These are phyloP conservation scores for Danio choprae DNA, from an alignment of 2,797 vertebrate species.

Conservation along the genomic window DNA sequence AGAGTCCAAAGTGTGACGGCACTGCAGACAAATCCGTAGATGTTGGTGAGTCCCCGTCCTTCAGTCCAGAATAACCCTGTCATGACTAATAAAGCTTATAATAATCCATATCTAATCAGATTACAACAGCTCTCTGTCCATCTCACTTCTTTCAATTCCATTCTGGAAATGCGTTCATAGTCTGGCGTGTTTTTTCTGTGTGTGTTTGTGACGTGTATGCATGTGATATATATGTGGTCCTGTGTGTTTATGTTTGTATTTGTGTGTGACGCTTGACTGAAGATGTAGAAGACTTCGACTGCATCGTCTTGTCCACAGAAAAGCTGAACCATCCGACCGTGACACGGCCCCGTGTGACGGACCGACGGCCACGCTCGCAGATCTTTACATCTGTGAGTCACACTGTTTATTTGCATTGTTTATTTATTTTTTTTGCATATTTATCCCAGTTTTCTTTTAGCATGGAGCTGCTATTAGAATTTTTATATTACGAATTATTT, in stretches of 20 bases:
- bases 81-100: slow-evolving; percentile 20
- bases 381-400: slow-evolving; percentile 90
- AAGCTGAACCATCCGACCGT: slow-evolving; percentile 96
- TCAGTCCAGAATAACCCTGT: slow-evolving; percentile 11
- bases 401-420: not conserved
- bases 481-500: no score
- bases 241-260: slow-evolving; percentile 66
- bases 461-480: no score
- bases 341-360: slow-evolving; percentile 90
- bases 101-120: slow-evolving; percentile 34
- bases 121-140: slow-evolving; percentile 20
- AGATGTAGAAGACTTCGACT: slow-evolving; percentile 92
- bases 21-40: slow-evolving; percentile 90
- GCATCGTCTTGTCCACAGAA: slow-evolving; percentile 87
- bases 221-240: slow-evolving; percentile 45
- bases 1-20: slow-evolving; percentile 90
- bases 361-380: slow-evolving; percentile 94
- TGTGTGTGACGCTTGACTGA: slow-evolving; percentile 62
- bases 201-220: slow-evolving; percentile 25
- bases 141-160: slow-evolving; percentile 20
- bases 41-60: slow-evolving; percentile 82
- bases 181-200: slow-evolving; percentile 2
- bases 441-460: not conserved
- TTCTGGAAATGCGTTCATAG: slow-evolving; percentile 12
- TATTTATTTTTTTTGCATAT: not conserved